Base-by-base conservation (phyloP, 37 sponge, comb jelly and placozoan species). In the Lycopodina hypogea region DNA sequence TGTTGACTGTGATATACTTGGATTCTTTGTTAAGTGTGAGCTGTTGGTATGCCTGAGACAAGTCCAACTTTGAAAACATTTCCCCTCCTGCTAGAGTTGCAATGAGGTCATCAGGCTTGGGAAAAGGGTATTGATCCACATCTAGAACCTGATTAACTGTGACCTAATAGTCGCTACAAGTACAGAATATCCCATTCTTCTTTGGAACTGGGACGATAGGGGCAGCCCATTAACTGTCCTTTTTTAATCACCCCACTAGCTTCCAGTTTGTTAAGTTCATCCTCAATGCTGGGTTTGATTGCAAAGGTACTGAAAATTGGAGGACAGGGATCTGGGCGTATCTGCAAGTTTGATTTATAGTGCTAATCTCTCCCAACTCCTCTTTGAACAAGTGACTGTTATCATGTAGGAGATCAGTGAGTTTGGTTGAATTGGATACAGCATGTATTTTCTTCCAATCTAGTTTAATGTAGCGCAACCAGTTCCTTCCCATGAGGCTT, bases 161-260 rank as follows among this genome's bases (percentile, higher is more conserved):
- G 12, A 72, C 74, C 40, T 79, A 74, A 57, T 80, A 86, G 40
- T 86, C 80, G 18, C 86, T 76, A 74, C 86, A 86, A 17, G 79
- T 52, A 35, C 86, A 53, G 26, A 86, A 57, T 17, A 3, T 7
- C 21, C 76, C 76, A 61, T 86, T 75, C 24, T 61, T 61, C 59
- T 86, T 86, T 21, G 69, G 67, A 29, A 86, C 86, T 53, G 76
- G 69, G 6, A 86, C 86, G 72, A 86, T 74, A 21, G 86, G 80
- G 37, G 86, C 74, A 34, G 80, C 86, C 86, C 86, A 86, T 23
- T 79, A 70, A 59, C 71, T 68, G 51, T 15, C 77, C 78, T 30
- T 40, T 68, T 19, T 70, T 42, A 18, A 85, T 24, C 19, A 85
- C 32, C 28, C 86, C 86, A 41, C 69, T 73, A 36, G 42, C 28